Conservation (phyloP, 2,113 vertebrate genomes). For the Petrocephalus zakoni region DNA sequence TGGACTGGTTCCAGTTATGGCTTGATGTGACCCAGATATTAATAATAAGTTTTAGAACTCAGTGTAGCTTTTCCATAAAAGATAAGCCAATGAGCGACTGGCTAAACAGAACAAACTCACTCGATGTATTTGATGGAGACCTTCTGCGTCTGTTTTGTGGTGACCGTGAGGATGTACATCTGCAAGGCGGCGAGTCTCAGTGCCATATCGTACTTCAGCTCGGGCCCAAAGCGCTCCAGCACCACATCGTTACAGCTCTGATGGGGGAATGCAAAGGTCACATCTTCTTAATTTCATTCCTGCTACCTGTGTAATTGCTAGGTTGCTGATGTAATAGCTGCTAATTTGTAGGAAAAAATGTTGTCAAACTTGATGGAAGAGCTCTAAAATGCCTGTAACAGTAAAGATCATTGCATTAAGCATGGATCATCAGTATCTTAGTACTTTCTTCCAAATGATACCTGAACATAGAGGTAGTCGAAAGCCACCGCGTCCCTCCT, state of each 20-base stretch:
- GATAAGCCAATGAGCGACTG: neutral
- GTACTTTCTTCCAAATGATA: conserved; percentile 34
- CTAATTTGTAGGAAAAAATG: neutral
- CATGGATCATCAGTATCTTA: neutral
- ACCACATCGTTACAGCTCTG: conserved; percentile 95
- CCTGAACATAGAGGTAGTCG: conserved; percentile 96
- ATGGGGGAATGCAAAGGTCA: neutral
- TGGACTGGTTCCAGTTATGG: neutral
- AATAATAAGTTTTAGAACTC: neutral
- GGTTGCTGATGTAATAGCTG: too few relatives aligned
- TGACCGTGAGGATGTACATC: conserved; percentile 93
- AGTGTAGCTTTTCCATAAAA: neutral
- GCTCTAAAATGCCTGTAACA: neutral
- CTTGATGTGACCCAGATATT: neutral
- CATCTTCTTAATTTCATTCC: neutral
- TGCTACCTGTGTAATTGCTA: neutral
- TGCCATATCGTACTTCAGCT: conserved; percentile 89
- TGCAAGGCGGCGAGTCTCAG: conserved; percentile 85
- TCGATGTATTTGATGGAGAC: conserved; percentile 96
- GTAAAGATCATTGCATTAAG: neutral
- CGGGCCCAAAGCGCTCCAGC: conserved; percentile 84
- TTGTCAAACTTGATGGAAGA: neutral
- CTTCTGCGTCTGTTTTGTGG: conserved; percentile 89
- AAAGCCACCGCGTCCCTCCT: conserved; percentile 90
- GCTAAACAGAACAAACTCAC: conserved; percentile 63